Percentiles rank a stretch among this genome's conserved stretches.
These are phyloP conservation scores for Hydrocynus forskahlii DNA, from an alignment of 2,797 vertebrate species.

Conservation along the genomic window DNA sequence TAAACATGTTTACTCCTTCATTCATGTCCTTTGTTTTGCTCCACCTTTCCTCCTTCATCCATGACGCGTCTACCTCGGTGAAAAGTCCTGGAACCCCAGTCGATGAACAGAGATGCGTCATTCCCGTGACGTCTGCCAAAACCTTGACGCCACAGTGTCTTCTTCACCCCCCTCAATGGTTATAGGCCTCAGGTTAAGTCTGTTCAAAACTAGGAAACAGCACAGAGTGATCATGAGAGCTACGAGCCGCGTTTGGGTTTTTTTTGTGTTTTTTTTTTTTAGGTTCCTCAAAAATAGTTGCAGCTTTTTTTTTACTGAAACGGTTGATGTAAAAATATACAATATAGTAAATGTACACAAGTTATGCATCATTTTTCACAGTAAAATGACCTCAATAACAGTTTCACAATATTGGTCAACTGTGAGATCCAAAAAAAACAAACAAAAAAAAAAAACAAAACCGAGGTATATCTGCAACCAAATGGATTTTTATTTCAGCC, in stretches of 20 bases:
- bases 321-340: constrained; percentile 38
- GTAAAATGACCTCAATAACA: constrained; percentile 11
- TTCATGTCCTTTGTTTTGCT: neutral
- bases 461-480: constrained; percentile 36
- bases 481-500: constrained; percentile 4
- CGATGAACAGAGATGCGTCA: neutral
- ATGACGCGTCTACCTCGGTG: neutral
- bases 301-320: constrained; percentile 21
- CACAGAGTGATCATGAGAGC: constrained; percentile 18
- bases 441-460: neutral
- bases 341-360: constrained; percentile 29
- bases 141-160: neutral
- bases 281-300: constrained; percentile 15
- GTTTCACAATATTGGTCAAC: constrained; percentile 11
- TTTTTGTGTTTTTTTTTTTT: neutral
- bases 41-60: neutral
- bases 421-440: neutral
- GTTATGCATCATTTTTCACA: constrained; percentile 15
- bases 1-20: no score
- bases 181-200: constrained; percentile 5
- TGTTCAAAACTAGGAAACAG: constrained; percentile 16
- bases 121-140: neutral
- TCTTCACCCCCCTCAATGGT: neutral
- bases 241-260: neutral
- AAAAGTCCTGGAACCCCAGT: neutral